phyloP scores from a whole-genome alignment of 2,113 vertebrate genomes.

The Laticauda laticaudata region DNA sequence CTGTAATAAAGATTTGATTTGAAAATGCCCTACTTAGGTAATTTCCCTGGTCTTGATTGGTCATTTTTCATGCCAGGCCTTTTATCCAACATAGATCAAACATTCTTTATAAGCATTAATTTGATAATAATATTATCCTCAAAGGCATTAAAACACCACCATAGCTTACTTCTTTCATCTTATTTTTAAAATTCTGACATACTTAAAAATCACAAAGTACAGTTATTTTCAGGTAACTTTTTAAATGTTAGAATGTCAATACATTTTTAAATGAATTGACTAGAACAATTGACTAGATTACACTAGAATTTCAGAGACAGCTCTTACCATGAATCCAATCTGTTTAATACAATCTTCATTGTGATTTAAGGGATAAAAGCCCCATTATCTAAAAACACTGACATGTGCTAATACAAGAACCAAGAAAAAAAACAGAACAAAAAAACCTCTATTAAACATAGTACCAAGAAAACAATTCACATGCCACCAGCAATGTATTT shows the following conservation, averaged over 20 bases:
- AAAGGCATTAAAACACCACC: neutral
- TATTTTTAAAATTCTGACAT: neutral
- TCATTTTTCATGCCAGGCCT: neutral
- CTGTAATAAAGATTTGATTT: neutral
- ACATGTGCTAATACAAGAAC: neutral
- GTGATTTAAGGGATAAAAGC: conserved; percentile 15
- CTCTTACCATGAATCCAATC: neutral
- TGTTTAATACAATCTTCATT: neutral
- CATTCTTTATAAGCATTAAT: neutral
- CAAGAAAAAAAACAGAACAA: neutral
- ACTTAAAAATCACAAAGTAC: neutral
- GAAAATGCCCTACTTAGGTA: neutral
- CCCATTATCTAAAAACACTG: neutral
- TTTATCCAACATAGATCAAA: neutral
- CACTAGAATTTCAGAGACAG: neutral
- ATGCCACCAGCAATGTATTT: neutral
- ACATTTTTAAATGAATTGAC: neutral
- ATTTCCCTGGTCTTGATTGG: neutral
- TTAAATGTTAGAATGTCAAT: neutral
- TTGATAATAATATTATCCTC: neutral
- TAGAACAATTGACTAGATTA: neutral
- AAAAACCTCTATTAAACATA: neutral
- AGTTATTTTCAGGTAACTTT: neutral
- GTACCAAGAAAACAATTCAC: neutral
- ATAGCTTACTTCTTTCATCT: neutral